Evolutionary conservation across 2,113 vertebrate species (phyloP).

Genomic region (Zapus hudsonius): DNA sequence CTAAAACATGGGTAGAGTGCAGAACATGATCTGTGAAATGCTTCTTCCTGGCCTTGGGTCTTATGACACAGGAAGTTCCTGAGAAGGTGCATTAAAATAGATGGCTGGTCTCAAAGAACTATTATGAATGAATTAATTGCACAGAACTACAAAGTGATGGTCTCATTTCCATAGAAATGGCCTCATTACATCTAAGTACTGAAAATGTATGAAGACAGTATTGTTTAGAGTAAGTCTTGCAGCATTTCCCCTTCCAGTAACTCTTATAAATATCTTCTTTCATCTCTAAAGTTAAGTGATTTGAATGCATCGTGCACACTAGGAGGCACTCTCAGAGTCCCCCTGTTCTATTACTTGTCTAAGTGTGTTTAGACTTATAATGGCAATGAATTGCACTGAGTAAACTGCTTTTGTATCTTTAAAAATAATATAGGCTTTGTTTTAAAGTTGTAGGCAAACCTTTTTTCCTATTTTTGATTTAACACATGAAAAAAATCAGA

Average conservation of each 20-base stretch:
- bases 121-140: constrained; percentile 59
- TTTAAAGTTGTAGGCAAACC: not conserved
- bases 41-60: not conserved
- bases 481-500: not conserved
- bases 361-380: constrained; percentile 16
- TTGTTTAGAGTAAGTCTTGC: constrained; percentile 47
- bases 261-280: constrained; percentile 59
- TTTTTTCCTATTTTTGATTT: constrained; percentile 27
- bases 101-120: constrained; percentile 57
- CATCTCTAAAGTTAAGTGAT: constrained; percentile 70
- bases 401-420: constrained; percentile 4
- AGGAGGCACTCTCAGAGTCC: constrained; percentile 28
- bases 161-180: constrained; percentile 74
- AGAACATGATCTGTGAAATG: not conserved
- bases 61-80: constrained; percentile 40
- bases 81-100: constrained; percentile 39
- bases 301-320: constrained; percentile 48
- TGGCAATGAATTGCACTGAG: not conserved
- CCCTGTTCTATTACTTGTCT: constrained; percentile 34
- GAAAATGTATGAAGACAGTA: constrained; percentile 62
- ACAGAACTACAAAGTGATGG: constrained; percentile 35
- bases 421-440: constrained; percentile 11
- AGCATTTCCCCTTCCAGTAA: constrained; percentile 35
- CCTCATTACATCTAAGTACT: constrained; percentile 63
- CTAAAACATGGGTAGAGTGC: not conserved